A percentile compares a stretch with the other conserved stretches of the same genome.
These are phyloP conservation scores for Chroicocephalus ridibundus DNA, from an alignment of 2,113 vertebrate species.

Conservation along the genomic window DNA sequence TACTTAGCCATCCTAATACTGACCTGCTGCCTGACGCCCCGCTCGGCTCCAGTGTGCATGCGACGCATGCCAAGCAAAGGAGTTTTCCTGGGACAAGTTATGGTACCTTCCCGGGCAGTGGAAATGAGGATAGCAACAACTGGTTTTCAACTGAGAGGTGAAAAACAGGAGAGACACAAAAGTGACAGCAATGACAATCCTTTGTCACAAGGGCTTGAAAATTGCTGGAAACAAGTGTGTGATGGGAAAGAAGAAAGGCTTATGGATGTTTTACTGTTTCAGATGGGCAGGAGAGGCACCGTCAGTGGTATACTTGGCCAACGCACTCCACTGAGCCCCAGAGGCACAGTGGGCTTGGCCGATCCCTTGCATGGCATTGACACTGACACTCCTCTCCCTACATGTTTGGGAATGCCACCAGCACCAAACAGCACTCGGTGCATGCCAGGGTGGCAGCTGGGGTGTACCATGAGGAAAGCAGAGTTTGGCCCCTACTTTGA, in stretches of 20 bases:
- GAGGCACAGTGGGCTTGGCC: not conserved
- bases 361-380: not conserved
- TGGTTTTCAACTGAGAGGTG: not conserved
- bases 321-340: not conserved
- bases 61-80: not conserved
- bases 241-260: not conserved
- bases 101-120: not conserved
- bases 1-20: not conserved
- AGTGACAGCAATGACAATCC: not conserved
- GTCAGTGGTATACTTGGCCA: not conserved
- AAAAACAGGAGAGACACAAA: not conserved
- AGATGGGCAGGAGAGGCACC: not conserved
- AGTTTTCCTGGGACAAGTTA: not conserved
- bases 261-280: not conserved
- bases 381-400: not conserved
- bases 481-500: not conserved
- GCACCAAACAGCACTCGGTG: not conserved
- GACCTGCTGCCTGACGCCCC: not conserved
- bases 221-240: not conserved
- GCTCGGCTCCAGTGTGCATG: not conserved
- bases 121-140: not conserved
- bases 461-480: not conserved
- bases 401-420: accelerated
- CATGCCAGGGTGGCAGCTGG: accelerated
- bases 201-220: not conserved